These are phyloP conservation scores for Enteromius thamalakanensis DNA, from an alignment of 2,797 vertebrate species.

Conservation along the genomic window DNA sequence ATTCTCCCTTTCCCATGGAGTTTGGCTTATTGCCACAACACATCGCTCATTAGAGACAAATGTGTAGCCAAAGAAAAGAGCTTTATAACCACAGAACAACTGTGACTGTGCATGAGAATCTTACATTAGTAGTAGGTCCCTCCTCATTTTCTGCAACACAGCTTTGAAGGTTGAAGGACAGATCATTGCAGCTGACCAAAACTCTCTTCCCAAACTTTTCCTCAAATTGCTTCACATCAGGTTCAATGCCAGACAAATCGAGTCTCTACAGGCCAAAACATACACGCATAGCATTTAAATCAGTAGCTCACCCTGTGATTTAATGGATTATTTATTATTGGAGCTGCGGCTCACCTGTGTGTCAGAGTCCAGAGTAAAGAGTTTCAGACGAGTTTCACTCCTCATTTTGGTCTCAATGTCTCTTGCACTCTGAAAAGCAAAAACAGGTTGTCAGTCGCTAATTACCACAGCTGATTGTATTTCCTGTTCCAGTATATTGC, in stretches of 20 bases:
- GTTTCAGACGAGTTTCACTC: constrained; percentile 91
- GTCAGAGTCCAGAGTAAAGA: constrained; percentile 94
- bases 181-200: constrained; percentile 91
- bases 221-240: constrained; percentile 92
- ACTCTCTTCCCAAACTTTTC: constrained; percentile 95
- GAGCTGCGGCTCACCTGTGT: constrained; percentile 83
- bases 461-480: constrained; percentile 5
- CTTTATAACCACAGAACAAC: background rate
- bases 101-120: constrained; percentile 36
- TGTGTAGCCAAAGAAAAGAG: background rate
- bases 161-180: constrained; percentile 95
- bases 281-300: constrained; percentile 43
- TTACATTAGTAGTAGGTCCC: constrained; percentile 93
- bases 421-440: constrained; percentile 81
- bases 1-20: background rate
- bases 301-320: constrained; percentile 20
- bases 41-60: background rate
- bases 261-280: constrained; percentile 81
- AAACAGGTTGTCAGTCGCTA: background rate
- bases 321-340: constrained; percentile 15
- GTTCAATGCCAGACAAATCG: constrained; percentile 89
- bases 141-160: constrained; percentile 95
- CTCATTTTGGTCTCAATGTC: constrained; percentile 92
- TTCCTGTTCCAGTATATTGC: constrained; percentile 3
- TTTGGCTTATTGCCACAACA: background rate